phyloP scores from a whole-genome alignment of 2,888 invertebrate genomes.

The Orthonychiurus folsomi region DNA sequence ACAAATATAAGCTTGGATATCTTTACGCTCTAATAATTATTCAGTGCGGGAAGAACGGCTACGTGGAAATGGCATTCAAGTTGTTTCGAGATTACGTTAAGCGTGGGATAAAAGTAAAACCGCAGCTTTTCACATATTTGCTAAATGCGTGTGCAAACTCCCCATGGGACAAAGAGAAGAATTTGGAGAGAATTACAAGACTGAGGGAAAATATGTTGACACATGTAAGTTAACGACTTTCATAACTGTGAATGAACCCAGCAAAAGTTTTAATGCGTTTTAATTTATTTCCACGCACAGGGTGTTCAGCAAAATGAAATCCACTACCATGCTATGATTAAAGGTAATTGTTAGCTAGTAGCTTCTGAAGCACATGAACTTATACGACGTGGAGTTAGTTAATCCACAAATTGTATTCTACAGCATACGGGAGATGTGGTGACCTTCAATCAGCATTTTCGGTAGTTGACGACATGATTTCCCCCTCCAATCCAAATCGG shows the following conservation, averaged over 20 bases:
- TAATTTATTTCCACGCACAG: too few species aligned
- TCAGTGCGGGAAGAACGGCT: conserved; percentile 72
- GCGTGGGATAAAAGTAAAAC: conserved; percentile 57
- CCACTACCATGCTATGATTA: conserved; percentile 82
- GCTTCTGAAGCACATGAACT: too few species aligned
- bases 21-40: conserved; percentile 75
- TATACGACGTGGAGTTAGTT: too few species aligned
- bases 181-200: conserved; percentile 57
- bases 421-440: conserved; percentile 73
- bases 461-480: conserved; percentile 73
- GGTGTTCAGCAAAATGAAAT: conserved; percentile 59
- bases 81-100: conserved; percentile 74
- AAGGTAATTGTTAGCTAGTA: too few species aligned
- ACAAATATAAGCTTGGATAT: conserved; percentile 48
- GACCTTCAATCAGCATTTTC: conserved; percentile 67
- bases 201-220: conserved; percentile 57
- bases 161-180: conserved; percentile 56
- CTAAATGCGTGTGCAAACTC: conserved; percentile 83
- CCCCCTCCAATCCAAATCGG: conserved; percentile 38
- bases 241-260: too few species aligned
- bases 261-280: too few species aligned
- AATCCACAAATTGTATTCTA: too few species aligned
- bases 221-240: conserved; percentile 49
- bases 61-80: conserved; percentile 74
- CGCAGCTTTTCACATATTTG: conserved; percentile 70